Evolutionary conservation across 2,888 invertebrate genomes (phyloP).

Genomic region (Pantelozetes paolii): DNA sequence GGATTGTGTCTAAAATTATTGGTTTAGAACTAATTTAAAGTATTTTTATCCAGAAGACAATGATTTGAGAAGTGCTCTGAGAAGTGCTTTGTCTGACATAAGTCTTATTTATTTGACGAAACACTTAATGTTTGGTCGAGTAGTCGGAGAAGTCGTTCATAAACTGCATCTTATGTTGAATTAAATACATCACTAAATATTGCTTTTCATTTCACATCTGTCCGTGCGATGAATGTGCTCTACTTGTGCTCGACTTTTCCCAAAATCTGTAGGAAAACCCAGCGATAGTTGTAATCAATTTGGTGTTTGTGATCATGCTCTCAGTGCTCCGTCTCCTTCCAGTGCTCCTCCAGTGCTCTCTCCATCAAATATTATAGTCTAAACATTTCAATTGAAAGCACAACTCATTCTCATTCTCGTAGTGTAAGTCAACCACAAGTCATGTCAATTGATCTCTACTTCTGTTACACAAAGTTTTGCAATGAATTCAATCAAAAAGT

Average conservation of each 20-base stretch:
- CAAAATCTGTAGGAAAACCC: neutral
- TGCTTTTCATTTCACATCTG: neutral
- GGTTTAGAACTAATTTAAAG: too few species aligned
- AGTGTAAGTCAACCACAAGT: neutral
- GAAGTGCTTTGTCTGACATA: too few species aligned
- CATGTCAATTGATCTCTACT: neutral
- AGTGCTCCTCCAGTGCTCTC: constrained; percentile 3
- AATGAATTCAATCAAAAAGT: neutral
- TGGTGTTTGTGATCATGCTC: constrained; percentile 18
- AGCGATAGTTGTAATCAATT: neutral
- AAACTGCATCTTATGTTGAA: too few species aligned
- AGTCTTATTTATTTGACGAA: neutral
- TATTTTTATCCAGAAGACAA: too few species aligned
- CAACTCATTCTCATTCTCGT: constrained; percentile 25
- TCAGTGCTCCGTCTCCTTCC: neutral
- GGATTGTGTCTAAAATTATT: too few species aligned
- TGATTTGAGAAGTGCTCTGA: too few species aligned
- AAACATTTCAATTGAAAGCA: constrained; percentile 21
- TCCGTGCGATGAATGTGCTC: neutral
- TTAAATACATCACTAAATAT: neutral
- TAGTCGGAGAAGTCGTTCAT: neutral
- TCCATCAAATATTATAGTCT: constrained; percentile 19
- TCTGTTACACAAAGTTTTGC: neutral
- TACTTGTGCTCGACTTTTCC: neutral
- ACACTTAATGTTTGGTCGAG: neutral